phyloP scores from a whole-genome alignment of 1,140 invertebrate species.

The Drosophila mayri region DNA sequence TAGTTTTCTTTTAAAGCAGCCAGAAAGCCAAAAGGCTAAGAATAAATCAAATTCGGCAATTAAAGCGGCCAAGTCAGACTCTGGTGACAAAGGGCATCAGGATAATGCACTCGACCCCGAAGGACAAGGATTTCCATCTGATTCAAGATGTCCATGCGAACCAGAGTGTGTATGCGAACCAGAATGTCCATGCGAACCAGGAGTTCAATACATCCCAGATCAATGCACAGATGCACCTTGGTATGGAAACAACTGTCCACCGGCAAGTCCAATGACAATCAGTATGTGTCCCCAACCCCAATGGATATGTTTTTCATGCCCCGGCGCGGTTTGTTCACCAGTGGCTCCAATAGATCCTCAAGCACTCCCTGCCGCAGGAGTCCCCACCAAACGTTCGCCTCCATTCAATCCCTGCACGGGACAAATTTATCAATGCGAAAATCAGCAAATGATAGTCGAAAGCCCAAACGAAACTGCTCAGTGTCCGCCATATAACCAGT shows the following conservation, averaged over 20 bases:
- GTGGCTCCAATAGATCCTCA: not conserved
- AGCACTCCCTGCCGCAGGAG: constrained; percentile 35
- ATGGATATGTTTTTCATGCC: not conserved
- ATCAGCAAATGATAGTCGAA: not conserved
- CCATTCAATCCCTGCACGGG: constrained; percentile 64
- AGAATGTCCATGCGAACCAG: not conserved
- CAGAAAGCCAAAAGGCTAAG: not conserved
- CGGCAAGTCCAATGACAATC: not conserved
- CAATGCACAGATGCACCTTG: constrained; percentile 3
- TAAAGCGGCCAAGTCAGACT: not conserved
- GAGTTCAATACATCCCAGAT: no score
- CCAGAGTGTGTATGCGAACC: not conserved
- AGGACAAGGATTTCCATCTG: no score
- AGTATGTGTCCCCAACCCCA: not conserved
- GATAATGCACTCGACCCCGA: not conserved
- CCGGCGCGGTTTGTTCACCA: not conserved
- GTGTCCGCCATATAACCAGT: not conserved
- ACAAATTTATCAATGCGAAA: not conserved
- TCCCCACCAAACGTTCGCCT: constrained; percentile 27
- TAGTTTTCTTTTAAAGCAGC: constrained; percentile 40
- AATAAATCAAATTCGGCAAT: not conserved
- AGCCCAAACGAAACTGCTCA: no score
- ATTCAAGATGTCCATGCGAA: no score
- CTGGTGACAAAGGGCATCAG: not conserved
- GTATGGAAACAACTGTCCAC: not conserved